Percentiles rank a stretch among this genome's conserved stretches.
Evolutionary conservation across 2,888 invertebrate genomes (phyloP).

Genomic region (Auanema freiburgensis): DNA sequence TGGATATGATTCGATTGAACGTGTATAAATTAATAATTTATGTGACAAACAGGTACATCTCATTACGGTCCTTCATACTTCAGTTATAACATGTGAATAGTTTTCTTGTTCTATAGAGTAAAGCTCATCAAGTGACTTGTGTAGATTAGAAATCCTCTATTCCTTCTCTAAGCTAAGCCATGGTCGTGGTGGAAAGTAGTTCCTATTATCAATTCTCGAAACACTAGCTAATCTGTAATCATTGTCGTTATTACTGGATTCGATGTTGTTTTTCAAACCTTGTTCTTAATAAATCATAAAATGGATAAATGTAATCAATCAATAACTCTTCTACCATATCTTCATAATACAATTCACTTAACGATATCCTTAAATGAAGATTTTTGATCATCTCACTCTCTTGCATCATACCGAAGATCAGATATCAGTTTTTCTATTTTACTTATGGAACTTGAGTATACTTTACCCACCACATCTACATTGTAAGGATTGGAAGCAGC

Average conservation of each 20-base stretch:
- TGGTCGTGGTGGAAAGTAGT: conserved; percentile 30
- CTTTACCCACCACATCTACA: conserved; percentile 33
- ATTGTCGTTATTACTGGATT: neutral
- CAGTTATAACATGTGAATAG: too few relatives aligned
- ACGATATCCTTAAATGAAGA: conserved; percentile 17
- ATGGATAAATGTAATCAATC: conserved; percentile 30
- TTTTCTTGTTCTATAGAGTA: too few relatives aligned
- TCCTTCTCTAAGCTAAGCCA: conserved; percentile 16
- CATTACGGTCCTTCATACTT: too few relatives aligned
- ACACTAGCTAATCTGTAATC: conserved; percentile 28
- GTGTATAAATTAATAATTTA: too few relatives aligned
- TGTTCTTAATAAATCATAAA: conserved; percentile 29
- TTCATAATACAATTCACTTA: conserved; percentile 31
- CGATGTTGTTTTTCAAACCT: conserved; percentile 17
- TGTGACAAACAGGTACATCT: too few relatives aligned
- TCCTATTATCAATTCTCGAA: conserved; percentile 22
- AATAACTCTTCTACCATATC: conserved; percentile 37
- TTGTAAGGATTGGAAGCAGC: conserved; percentile 34
- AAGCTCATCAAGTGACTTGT: too few relatives aligned
- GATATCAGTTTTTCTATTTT: conserved; percentile 27
- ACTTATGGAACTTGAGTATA: conserved; percentile 32
- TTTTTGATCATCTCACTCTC: neutral
- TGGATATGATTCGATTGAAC: too few relatives aligned
- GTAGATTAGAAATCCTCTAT: too few relatives aligned
- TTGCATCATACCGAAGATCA: conserved; percentile 7